phyloP scores from a whole-genome alignment of 2,797 vertebrate genomes.

The Rhodeus uyekii region DNA sequence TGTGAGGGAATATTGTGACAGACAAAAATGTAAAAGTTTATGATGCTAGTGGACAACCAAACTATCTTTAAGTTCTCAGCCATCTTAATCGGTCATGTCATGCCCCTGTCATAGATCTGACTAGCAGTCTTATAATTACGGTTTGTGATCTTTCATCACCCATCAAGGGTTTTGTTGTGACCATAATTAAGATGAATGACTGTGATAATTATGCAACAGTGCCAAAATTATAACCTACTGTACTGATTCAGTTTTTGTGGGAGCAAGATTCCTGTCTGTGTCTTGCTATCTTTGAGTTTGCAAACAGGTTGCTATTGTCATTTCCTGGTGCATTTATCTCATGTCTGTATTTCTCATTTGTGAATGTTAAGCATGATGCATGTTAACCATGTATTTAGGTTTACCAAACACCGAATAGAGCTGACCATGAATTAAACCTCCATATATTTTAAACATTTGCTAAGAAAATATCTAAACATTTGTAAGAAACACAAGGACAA shows the following conservation, averaged over 20 bases:
- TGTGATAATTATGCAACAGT: neutral
- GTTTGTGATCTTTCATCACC: neutral
- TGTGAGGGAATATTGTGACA: neutral
- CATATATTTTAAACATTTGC: neutral
- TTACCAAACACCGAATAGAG: neutral
- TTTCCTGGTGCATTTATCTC: slow-evolving; percentile 17
- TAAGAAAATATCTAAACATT: neutral
- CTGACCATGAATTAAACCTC: neutral
- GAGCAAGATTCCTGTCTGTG: slow-evolving; percentile 19
- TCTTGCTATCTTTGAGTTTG: slow-evolving; percentile 18
- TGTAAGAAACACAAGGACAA: neutral
- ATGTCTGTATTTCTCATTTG: slow-evolving; percentile 55
- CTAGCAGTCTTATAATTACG: slow-evolving; percentile 21
- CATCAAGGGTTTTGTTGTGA: neutral
- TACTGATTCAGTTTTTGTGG: neutral
- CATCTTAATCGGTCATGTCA: neutral
- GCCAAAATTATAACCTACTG: slow-evolving; percentile 3
- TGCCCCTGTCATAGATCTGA: slow-evolving; percentile 4
- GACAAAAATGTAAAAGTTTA: neutral
- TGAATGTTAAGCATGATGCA: neutral
- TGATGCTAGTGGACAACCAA: neutral
- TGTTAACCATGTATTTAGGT: neutral
- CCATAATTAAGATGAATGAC: neutral
- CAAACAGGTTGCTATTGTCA: slow-evolving; percentile 9
- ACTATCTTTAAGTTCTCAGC: neutral